Evolutionary conservation across 2,888 invertebrate genomes (phyloP).

Genomic region (Diarsia brunnea): DNA sequence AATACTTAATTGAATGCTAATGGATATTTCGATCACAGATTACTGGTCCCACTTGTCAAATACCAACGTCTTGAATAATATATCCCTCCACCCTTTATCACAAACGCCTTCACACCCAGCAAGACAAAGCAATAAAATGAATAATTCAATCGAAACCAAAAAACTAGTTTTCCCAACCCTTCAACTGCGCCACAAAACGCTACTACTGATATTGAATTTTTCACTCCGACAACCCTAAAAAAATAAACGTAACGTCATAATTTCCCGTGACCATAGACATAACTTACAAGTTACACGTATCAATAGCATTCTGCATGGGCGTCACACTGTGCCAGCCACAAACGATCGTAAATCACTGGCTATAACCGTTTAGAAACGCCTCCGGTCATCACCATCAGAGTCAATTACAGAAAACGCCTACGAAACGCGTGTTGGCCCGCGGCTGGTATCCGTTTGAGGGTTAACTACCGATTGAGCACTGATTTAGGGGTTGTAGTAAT

Average conservation of each 20-base stretch:
- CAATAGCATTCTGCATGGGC: conserved; percentile 64
- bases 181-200: background rate
- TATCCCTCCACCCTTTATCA: background rate
- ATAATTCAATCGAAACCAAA: conserved; percentile 25
- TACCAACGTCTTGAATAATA: background rate
- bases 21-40: background rate
- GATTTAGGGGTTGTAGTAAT: conserved; percentile 48
- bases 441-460: conserved; percentile 58
- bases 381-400: conserved; percentile 65
- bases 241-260: conserved; percentile 19
- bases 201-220: conserved; percentile 1
- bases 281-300: conserved; percentile 59
- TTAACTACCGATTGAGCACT: conserved; percentile 32
- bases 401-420: conserved; percentile 68
- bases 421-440: conserved; percentile 61
- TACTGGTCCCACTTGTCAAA: background rate
- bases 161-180: conserved; percentile 30
- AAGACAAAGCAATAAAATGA: conserved; percentile 17
- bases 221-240: conserved; percentile 19
- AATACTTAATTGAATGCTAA: background rate
- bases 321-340: conserved; percentile 68
- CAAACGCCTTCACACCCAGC: background rate
- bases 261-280: conserved; percentile 46
- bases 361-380: conserved; percentile 69
- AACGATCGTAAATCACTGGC: conserved; percentile 72